phyloP scores from a whole-genome alignment of 1,140 invertebrate species.

The Bemisia tabaci region DNA sequence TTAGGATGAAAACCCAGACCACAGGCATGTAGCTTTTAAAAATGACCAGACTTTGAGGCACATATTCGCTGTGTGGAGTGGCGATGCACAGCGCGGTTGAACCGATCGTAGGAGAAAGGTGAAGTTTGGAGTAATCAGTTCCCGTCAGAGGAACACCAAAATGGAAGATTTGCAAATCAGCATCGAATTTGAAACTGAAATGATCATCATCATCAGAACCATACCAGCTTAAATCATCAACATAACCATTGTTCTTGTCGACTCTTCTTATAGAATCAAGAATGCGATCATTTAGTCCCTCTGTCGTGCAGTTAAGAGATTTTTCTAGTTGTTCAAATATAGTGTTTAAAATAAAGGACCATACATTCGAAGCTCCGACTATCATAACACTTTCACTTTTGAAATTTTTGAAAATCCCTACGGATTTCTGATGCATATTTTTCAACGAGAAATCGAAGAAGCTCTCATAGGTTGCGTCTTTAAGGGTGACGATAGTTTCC shows the following conservation, averaged over 20 bases:
- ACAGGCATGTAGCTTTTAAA: not conserved
- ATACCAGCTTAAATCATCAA: too few species aligned
- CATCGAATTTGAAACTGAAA: not conserved
- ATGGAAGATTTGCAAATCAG: not conserved
- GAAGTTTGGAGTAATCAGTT: not conserved
- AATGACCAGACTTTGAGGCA: not conserved
- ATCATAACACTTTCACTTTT: not conserved
- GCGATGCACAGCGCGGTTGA: not conserved
- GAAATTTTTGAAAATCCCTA: not conserved
- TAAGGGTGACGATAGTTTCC: not conserved
- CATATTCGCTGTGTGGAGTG: not conserved
- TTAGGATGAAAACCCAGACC: not conserved
- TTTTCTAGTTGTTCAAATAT: not conserved
- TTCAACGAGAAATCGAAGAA: not conserved
- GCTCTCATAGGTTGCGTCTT: not conserved
- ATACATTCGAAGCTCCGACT: not conserved
- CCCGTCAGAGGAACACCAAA: not conserved
- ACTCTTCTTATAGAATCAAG: not conserved
- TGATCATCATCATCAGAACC: too few species aligned
- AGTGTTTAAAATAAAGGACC: not conserved
- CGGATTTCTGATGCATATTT: not conserved
- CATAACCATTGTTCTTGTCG: too few species aligned
- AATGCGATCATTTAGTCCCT: not conserved
- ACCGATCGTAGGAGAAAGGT: not conserved
- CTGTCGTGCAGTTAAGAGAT: not conserved